Percentiles rank a stretch among this genome's conserved stretches.
phyloP scores from a whole-genome alignment of 2,888 invertebrate genomes.

The Drosophila aldrichi region DNA sequence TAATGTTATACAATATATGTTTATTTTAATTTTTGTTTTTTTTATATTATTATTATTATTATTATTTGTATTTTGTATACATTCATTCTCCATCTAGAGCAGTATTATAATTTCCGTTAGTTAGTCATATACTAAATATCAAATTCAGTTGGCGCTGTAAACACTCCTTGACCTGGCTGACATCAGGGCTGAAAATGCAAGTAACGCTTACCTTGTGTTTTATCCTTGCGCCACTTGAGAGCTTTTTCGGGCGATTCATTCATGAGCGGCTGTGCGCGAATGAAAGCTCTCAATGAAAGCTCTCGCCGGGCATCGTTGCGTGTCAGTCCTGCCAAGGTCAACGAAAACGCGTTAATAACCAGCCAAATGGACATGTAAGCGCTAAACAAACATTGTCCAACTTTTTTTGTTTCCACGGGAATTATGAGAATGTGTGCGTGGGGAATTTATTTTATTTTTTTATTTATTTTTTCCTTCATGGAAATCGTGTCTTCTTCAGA shows the following conservation, averaged over 20 bases:
- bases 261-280: slow-evolving; percentile 29
- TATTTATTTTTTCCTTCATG: too few relatives aligned
- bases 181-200: slow-evolving; percentile 26
- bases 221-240: slow-evolving; percentile 51
- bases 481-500: slow-evolving; percentile 6
- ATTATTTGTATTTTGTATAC: too few relatives aligned
- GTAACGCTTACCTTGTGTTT: slow-evolving; percentile 29
- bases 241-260: slow-evolving; percentile 60
- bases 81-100: background rate
- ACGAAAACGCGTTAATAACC: slow-evolving; percentile 11
- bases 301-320: slow-evolving; percentile 42
- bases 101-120: background rate
- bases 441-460: background rate
- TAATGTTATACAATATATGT: too few relatives aligned
- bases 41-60: too few relatives aligned
- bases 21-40: too few relatives aligned
- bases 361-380: slow-evolving; percentile 36
- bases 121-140: slow-evolving; percentile 10
- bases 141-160: slow-evolving; percentile 1
- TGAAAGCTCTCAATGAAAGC: slow-evolving; percentile 45
- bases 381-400: slow-evolving; percentile 35
- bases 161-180: slow-evolving; percentile 61
- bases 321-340: slow-evolving; percentile 66
- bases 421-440: slow-evolving; percentile 10
- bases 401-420: slow-evolving; percentile 15